Evolutionary conservation across 2,113 vertebrate genomes (phyloP), one percentile per base, ranked within the genome.

Genomic region (Pachyramphus minor): DNA sequence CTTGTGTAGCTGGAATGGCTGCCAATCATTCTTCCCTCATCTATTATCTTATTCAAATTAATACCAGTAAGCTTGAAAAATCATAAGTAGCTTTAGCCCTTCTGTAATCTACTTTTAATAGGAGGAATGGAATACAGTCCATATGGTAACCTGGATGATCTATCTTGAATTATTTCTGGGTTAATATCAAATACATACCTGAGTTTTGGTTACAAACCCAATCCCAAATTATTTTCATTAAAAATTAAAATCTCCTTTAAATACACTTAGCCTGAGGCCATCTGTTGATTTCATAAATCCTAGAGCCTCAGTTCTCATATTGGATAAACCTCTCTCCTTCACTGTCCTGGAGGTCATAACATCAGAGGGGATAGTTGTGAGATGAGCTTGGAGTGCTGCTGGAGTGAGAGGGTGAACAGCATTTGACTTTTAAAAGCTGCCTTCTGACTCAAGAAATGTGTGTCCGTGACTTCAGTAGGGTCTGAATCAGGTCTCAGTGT

Each of bases 171-270:
- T 94, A 93, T 93, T 95, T 93, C 77, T 95, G 75, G 55, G 90
- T 81, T 90, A 95, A 93, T 83, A 94, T 91, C 62, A 94, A 97
- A 94, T 87, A 86, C 69, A 91, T 96, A 96, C 92, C 88, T 97
- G 90, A 90, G 72, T 88, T 95, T 96, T 83, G 80, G 83, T 91
- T 91, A 91, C 76, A 81, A 69, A 82, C 25, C 28, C 71, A 91
- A 67, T 95, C 90, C 85, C 52, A 92, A 95, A 91, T 89, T 96
- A 82, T 95, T 97, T 94, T 97, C 80, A 96, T 96, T 87, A 94
- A 96, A 96, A 96, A 96, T 88, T 88, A 95, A 95, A 91, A 94
- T 96, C 97, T 96, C 60, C 91, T 97, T 97, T 93, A 97, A 97
- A 97, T 89, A 90, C 42, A 68, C 50, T 69, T 96, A 97, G 82